phyloP scores from a whole-genome alignment of 2,797 vertebrate genomes.

The Hemibagrus guttatus region DNA sequence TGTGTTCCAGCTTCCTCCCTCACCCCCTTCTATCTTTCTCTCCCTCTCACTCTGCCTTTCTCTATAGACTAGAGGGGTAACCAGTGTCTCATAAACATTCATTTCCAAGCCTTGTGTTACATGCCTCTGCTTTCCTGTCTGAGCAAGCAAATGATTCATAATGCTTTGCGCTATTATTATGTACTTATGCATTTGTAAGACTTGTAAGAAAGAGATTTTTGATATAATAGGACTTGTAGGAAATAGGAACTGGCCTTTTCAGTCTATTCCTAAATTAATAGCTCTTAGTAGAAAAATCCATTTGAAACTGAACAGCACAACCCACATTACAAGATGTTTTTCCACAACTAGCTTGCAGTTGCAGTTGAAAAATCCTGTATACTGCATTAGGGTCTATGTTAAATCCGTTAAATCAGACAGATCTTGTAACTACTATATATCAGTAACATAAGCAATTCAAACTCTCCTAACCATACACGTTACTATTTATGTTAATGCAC shows the following conservation, averaged over 20 bases:
- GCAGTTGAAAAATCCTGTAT: not conserved
- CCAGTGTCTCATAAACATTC: constrained; percentile 50
- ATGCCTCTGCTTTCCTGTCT: constrained; percentile 40
- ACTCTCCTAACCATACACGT: not conserved
- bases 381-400: not conserved
- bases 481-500: constrained; percentile 46
- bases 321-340: not conserved
- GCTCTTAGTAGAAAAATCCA: not conserved
- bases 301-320: not conserved
- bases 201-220: not conserved
- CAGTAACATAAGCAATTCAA: not conserved
- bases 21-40: not conserved
- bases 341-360: not conserved
- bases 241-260: not conserved
- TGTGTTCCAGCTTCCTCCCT: constrained; percentile 61
- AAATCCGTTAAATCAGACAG: not conserved
- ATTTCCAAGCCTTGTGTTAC: constrained; percentile 41
- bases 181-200: not conserved
- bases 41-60: not conserved
- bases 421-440: not conserved
- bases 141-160: constrained; percentile 47
- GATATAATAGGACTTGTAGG: not conserved
- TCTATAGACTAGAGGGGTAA: constrained; percentile 28
- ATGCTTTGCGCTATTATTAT: constrained; percentile 11
- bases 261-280: not conserved